Evolutionary conservation across 2,797 vertebrate species (phyloP).

Genomic region (Gambelia wislizenii): DNA sequence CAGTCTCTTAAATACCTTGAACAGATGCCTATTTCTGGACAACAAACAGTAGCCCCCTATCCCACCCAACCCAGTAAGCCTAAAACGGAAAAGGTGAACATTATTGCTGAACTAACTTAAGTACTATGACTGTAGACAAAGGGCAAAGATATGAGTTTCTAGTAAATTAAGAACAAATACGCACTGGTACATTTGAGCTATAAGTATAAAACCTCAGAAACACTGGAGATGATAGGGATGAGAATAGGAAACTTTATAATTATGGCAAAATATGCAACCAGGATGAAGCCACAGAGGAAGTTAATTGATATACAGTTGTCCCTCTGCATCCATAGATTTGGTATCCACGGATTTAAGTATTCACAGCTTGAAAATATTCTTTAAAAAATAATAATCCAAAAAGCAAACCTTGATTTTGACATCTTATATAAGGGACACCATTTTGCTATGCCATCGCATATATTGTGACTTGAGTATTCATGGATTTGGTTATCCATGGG

Average conservation of each 20-base stretch:
- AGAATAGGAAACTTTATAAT: neutral
- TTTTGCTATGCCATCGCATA: too few species aligned
- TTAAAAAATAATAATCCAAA: too few species aligned
- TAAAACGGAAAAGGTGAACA: neutral
- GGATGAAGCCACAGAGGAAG: neutral
- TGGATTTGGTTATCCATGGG: too few species aligned
- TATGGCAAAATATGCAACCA: neutral
- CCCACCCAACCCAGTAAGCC: neutral
- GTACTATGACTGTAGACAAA: neutral
- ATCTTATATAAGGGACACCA: too few species aligned
- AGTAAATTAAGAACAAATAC: neutral
- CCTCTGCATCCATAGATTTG: too few species aligned
- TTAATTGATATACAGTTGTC: neutral
- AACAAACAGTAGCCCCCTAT: constrained; percentile 16
- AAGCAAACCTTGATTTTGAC: too few species aligned
- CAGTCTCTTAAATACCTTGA: constrained; percentile 58
- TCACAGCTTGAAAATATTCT: too few species aligned
- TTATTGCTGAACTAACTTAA: neutral
- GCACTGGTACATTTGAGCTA: constrained; percentile 19
- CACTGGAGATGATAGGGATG: neutral
- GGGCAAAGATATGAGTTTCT: neutral
- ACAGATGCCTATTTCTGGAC: constrained; percentile 37
- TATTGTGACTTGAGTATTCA: too few species aligned
- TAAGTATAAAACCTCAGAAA: neutral
- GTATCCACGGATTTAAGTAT: too few species aligned